Percentiles rank a stretch among this genome's conserved stretches.
Evolutionary conservation across 2,888 invertebrate species (phyloP).

Genomic region (Sinelater perroti): DNA sequence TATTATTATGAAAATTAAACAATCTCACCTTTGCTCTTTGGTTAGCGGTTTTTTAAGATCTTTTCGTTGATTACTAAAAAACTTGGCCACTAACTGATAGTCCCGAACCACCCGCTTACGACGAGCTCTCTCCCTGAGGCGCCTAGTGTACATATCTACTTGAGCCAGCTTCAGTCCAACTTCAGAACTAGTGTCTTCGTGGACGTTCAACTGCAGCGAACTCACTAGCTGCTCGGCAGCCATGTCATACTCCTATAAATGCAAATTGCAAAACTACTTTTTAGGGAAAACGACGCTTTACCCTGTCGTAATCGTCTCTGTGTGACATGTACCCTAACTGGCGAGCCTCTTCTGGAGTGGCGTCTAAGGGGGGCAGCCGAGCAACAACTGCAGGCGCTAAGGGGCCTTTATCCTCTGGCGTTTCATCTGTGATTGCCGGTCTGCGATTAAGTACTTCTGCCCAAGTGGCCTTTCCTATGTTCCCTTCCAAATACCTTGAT

Average conservation of each 20-base stretch:
- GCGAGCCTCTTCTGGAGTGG: constrained; percentile 84
- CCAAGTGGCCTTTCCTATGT: constrained; percentile 90
- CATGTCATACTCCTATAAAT: constrained; percentile 85
- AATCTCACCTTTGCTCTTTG: constrained; percentile 79
- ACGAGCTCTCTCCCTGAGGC: constrained; percentile 84
- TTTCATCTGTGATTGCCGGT: constrained; percentile 78
- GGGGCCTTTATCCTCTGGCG: constrained; percentile 77
- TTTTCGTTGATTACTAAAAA: constrained; percentile 72
- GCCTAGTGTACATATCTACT: constrained; percentile 89
- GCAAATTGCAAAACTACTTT: constrained; percentile 9
- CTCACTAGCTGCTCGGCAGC: constrained; percentile 90
- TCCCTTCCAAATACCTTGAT: constrained; percentile 87
- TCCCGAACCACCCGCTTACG: constrained; percentile 90
- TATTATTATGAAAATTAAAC: background rate
- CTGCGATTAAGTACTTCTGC: constrained; percentile 74
- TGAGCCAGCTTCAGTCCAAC: constrained; percentile 89
- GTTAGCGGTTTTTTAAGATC: constrained; percentile 64
- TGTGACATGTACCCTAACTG: constrained; percentile 94
- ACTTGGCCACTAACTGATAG: constrained; percentile 88
- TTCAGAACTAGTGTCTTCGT: constrained; percentile 91
- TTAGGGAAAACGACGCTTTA: constrained; percentile 55
- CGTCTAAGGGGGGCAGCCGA: constrained; percentile 81
- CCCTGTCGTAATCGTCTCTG: constrained; percentile 95
- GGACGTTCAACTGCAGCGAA: constrained; percentile 77
- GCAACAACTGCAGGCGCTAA: constrained; percentile 77